These are phyloP conservation scores for Pandemis heparana DNA, from an alignment of 2,888 invertebrate genomes.

Conservation along the genomic window DNA sequence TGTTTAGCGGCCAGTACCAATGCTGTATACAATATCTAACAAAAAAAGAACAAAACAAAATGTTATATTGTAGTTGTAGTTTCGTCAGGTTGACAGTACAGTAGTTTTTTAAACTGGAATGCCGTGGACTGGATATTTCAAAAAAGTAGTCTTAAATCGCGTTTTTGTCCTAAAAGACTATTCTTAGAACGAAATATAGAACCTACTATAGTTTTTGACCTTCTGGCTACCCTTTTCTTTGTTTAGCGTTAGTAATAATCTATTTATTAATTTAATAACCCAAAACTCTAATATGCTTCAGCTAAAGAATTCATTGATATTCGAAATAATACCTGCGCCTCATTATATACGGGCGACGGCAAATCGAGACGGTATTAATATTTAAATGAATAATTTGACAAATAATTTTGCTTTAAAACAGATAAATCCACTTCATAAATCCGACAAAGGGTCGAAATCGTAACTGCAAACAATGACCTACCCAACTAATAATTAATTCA, in stretches of 20 bases:
- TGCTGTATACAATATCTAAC: not conserved
- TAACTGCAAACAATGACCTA: slow-evolving; percentile 73
- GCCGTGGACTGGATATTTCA: no score
- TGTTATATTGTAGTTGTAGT: not conserved
- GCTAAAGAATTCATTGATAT: not conserved
- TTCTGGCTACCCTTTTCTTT: no score
- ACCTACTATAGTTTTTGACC: no score
- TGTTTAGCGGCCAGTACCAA: slow-evolving; percentile 4
- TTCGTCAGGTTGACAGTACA: not conserved
- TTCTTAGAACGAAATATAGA: no score
- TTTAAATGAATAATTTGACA: slow-evolving; percentile 54
- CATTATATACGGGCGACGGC: not conserved
- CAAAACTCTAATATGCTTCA: not conserved
- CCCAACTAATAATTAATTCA: slow-evolving; percentile 83
- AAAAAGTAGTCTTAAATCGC: no score
- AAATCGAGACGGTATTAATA: slow-evolving; percentile 20
- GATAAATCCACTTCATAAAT: slow-evolving; percentile 74
- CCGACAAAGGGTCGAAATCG: slow-evolving; percentile 63
- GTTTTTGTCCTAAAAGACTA: no score
- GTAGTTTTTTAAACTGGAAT: not conserved
- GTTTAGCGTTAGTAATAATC: no score
- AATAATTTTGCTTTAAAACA: slow-evolving; percentile 70
- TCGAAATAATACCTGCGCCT: not conserved
- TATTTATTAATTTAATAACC: not conserved
- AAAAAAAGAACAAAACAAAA: not conserved